These are phyloP conservation scores for Drosophila kohkoa DNA, from an alignment of 1,140 invertebrate genomes.

Conservation along the genomic window DNA sequence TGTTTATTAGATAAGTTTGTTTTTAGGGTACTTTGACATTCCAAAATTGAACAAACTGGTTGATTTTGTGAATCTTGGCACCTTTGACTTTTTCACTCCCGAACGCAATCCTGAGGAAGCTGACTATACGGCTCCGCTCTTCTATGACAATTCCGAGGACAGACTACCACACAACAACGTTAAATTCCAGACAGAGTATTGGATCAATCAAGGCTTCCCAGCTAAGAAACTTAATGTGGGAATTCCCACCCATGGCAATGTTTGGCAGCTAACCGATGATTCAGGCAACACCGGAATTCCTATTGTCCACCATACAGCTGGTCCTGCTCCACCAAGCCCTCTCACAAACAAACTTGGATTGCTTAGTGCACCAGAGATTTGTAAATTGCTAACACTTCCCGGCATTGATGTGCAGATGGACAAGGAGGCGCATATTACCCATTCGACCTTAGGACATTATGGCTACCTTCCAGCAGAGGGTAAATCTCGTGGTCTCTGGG, in stretches of 20 bases:
- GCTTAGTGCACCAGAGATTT: neutral
- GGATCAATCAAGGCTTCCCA: constrained; percentile 64
- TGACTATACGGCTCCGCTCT: constrained; percentile 89
- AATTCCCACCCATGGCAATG: constrained; percentile 91
- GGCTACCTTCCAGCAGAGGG: neutral
- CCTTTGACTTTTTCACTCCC: constrained; percentile 91
- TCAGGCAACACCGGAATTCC: constrained; percentile 89
- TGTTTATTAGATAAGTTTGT: neutral
- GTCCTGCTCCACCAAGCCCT: neutral
- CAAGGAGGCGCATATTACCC: neutral
- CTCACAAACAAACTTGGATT: neutral
- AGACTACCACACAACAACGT: constrained; percentile 1
- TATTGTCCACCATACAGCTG: constrained; percentile 57
- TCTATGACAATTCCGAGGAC: constrained; percentile 85
- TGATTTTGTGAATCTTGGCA: constrained; percentile 91
- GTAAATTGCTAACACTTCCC: neutral
- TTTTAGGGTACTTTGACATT: constrained; percentile 6
- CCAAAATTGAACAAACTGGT: constrained; percentile 69
- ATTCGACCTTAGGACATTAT: neutral
- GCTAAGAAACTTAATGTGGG: constrained; percentile 91
- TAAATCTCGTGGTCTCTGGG: constrained; percentile 6
- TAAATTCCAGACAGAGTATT: neutral
- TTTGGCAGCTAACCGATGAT: constrained; percentile 91
- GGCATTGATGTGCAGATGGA: neutral
- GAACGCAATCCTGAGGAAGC: constrained; percentile 89